Percentiles rank a stretch among this genome's conserved stretches.
phyloP scores from a whole-genome alignment of 35 echinoderm and acorn worm species.

The Chiridota heheva region DNA sequence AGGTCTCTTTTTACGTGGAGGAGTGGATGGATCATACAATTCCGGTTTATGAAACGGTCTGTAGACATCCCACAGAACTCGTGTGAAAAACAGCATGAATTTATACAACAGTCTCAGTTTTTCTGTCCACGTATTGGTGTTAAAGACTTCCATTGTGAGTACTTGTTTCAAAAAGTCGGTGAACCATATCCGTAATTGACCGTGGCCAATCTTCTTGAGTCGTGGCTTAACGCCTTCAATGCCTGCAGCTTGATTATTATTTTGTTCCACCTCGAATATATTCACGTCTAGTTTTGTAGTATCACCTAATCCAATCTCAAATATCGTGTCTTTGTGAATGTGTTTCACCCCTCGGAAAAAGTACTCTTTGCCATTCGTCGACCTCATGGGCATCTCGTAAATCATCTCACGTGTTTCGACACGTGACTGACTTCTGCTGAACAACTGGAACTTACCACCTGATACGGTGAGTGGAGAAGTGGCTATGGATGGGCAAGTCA shows the following conservation, averaged over 20 bases:
- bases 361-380: conserved; percentile 38
- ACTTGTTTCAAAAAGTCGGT: conserved; percentile 67
- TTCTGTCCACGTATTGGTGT: conserved; percentile 30
- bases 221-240: neutral
- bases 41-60: conserved; percentile 26
- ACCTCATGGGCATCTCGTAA: conserved; percentile 53
- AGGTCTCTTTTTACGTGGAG: conserved; percentile 7
- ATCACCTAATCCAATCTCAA: conserved; percentile 73
- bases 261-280: conserved; percentile 27
- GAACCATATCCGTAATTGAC: conserved; percentile 40
- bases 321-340: conserved; percentile 56
- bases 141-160: conserved; percentile 50
- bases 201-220: conserved; percentile 35
- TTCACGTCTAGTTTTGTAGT: conserved; percentile 53
- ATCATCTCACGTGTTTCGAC: conserved; percentile 69
- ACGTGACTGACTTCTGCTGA: conserved; percentile 46
- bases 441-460: conserved; percentile 51
- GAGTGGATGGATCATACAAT: conserved; percentile 23
- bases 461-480: conserved; percentile 48
- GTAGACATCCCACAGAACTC: conserved; percentile 62
- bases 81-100: conserved; percentile 52
- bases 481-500: conserved; percentile 33
- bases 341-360: conserved; percentile 64
- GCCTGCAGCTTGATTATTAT: too few species aligned
- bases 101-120: conserved; percentile 39